These are phyloP conservation scores for Procavia capensis DNA, from an alignment of 2,113 vertebrate species.

Conservation along the genomic window DNA sequence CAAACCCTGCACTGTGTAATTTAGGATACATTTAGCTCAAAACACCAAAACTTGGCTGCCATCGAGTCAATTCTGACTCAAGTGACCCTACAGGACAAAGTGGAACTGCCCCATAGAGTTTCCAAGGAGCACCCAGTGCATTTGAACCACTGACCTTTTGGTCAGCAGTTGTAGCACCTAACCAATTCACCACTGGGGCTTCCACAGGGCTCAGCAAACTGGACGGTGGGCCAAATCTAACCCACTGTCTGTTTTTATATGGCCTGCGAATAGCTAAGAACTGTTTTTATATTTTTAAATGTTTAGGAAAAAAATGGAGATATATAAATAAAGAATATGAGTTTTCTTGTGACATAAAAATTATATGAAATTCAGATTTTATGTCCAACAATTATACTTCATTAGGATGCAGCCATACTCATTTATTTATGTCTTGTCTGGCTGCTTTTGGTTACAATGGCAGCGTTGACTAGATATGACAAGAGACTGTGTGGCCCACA, in stretches of 20 bases:
- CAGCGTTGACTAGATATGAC: not conserved
- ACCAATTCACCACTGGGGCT: too few relatives aligned
- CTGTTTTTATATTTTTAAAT: slow-evolving; percentile 7
- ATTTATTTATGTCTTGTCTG: not conserved
- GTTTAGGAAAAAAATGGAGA: not conserved
- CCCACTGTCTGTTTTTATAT: not conserved
- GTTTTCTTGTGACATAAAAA: not conserved
- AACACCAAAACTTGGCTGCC: too few relatives aligned
- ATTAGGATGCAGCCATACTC: not conserved
- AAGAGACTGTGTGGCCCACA: not conserved
- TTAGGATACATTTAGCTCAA: not conserved
- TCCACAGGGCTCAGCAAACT: not conserved
- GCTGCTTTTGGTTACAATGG: not conserved
- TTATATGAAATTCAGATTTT: not conserved
- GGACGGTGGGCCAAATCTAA: not conserved
- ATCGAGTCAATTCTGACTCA: too few relatives aligned
- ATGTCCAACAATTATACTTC: not conserved
- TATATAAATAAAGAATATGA: not conserved
- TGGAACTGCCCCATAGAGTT: too few relatives aligned
- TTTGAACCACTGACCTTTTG: too few relatives aligned
- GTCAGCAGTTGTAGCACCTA: too few relatives aligned
- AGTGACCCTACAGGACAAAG: too few relatives aligned
- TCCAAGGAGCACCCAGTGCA: too few relatives aligned
- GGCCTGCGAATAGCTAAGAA: not conserved
- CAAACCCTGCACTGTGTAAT: not conserved